These are phyloP conservation scores for Lordiphosa fenestrarum DNA, from an alignment of 2,888 invertebrate genomes.

Conservation along the genomic window DNA sequence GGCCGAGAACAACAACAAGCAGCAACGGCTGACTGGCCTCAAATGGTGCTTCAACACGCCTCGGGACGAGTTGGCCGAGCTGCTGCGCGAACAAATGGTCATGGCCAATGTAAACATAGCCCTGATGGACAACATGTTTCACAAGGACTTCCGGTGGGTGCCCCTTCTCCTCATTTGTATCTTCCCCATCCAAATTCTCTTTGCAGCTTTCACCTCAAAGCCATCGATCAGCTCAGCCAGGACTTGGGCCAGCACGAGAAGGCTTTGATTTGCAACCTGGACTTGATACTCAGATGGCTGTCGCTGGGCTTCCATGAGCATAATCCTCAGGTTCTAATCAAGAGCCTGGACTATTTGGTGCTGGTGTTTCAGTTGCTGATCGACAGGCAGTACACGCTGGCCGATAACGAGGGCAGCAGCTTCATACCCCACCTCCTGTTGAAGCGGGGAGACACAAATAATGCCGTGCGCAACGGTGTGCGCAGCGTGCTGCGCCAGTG, in stretches of 20 bases:
- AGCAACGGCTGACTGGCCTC: conserved; percentile 93
- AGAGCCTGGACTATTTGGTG: conserved; percentile 95
- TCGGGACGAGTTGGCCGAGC: conserved; percentile 94
- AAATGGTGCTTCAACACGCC: conserved; percentile 98
- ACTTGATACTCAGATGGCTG: conserved; percentile 97
- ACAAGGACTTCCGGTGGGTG: conserved; percentile 90
- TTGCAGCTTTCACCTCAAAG: conserved; percentile 94
- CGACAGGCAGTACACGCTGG: conserved; percentile 90
- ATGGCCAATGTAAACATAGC: conserved; percentile 93
- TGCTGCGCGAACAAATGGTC: conserved; percentile 94
- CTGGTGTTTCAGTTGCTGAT: conserved; percentile 90
- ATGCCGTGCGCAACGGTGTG: conserved; percentile 94
- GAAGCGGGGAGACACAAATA: conserved; percentile 98
- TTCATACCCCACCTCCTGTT: conserved; percentile 97
- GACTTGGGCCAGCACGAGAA: conserved; percentile 88
- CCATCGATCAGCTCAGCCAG: conserved; percentile 93
- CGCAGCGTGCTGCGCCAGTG: conserved; percentile 92
- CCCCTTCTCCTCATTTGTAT: too few species aligned
- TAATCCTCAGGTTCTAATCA: conserved; percentile 98
- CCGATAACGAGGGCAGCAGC: conserved; percentile 94
- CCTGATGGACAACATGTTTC: conserved; percentile 95
- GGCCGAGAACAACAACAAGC: conserved; percentile 91
- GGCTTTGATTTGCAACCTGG: conserved; percentile 93
- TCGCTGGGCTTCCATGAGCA: conserved; percentile 98
- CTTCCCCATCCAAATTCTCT: too few species aligned